Base-by-base conservation (phyloP, 2,113 vertebrate species). In the Bubo scandiacus region DNA sequence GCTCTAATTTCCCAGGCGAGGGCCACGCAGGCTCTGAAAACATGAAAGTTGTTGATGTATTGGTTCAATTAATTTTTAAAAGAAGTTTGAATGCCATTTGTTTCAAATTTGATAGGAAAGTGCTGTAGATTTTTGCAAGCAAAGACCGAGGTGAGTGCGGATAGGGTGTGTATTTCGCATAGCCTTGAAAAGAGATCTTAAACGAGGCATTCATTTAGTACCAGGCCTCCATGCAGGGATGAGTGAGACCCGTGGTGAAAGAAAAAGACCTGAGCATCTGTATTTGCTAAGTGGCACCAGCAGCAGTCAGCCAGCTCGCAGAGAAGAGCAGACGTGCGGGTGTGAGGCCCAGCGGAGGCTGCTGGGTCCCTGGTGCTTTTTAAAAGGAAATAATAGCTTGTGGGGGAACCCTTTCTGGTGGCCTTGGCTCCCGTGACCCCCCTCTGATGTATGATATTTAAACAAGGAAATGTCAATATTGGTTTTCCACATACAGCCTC, bases 391-490 rank as follows among this genome's bases (percentile, higher is more conserved):
- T 96, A 95, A 96, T 96, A 96, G 95, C 95, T 96, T 70, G 45
- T 94, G 95, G 96, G 92, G 78, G 92, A 92, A 94, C 89, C 88
- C 89, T 42, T 97, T 95, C 92, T 95, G 78, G 81, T 94, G 95
- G 96, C 95, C 91, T 94, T 94, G 96, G 95, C 92, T 95, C 74
- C 91, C 0, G 20, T 92, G 91, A 97, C 94, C 96, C 91, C 70
- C 66, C 67, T 96, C 91, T 97, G 89, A 96, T 95, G 86, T 95
- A 97, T 91, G 96, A 96, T 97, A 97, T 97, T 96, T 97, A 95
- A 97, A 97, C 92, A 96, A 91, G 92, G 92, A 89, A 89, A 88
- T 89, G 94, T 94, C 93, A 96, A 89, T 96, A 96, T 94, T 96
- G 90, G 93, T 81, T 97, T 96, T 96, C 78, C 55, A 91, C 93